phyloP scores from a whole-genome alignment of 2,888 invertebrate genomes.

The Ichneumon xanthorius region DNA sequence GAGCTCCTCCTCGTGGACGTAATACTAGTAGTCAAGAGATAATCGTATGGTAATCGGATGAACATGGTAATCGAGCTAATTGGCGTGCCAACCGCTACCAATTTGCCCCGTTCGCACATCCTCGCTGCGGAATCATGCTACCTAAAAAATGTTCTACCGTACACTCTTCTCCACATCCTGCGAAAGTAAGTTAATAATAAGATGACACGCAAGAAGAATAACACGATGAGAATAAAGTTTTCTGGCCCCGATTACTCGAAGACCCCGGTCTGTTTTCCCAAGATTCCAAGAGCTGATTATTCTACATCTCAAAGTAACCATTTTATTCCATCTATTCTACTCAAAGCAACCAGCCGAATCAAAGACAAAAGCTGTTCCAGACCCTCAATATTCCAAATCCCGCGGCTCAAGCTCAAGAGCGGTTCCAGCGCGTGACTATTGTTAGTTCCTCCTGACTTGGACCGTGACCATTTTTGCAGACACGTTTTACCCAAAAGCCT shows the following conservation, averaged over 20 bases:
- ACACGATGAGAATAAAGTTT: neutral
- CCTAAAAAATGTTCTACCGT: neutral
- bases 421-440: neutral
- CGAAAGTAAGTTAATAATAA: neutral
- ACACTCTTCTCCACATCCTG: neutral
- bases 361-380: neutral
- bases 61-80: slow-evolving; percentile 75
- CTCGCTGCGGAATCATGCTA: neutral
- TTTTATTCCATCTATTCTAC: neutral
- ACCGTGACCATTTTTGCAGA: too few relatives aligned
- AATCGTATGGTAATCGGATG: slow-evolving; percentile 77
- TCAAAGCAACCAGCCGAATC: neutral
- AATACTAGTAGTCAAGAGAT: slow-evolving; percentile 60
- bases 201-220: neutral
- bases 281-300: neutral
- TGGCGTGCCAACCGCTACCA: slow-evolving; percentile 62
- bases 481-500: too few relatives aligned
- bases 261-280: neutral
- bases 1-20: neutral
- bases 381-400: too few relatives aligned
- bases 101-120: slow-evolving; percentile 28
- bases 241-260: neutral
- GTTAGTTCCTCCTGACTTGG: neutral
- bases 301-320: neutral
- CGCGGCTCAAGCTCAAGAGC: too few relatives aligned